Evolutionary conservation across 64 coral and sea anemone genomes (phyloP), one percentile per base, ranked within the genome.

Genomic region (Trachythela sp.): DNA sequence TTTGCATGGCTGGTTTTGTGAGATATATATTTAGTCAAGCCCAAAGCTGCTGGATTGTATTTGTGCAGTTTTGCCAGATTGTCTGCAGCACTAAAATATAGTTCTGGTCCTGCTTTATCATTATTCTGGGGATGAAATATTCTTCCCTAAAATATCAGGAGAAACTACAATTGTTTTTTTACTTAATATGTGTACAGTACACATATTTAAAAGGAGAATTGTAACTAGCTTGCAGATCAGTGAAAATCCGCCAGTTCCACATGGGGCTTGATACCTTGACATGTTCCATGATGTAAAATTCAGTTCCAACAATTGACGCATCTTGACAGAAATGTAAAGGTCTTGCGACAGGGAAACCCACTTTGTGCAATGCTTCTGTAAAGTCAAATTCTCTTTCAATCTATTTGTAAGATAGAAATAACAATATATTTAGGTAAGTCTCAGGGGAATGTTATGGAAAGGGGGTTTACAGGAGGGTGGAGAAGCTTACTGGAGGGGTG

Each of bases 221-320:
- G n/a, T n/a, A n/a, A n/a, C n/a, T n/a, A n/a, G n/a, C n/a, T n/a
- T n/a, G n/a, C n/a, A n/a, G n/a, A n/a, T n/a, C n/a, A n/a, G n/a
- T n/a, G n/a, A n/a, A 86, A 26, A 27, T 72, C 4, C 68, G 34
- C 4, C 34, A 30, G n/a, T n/a, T n/a, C n/a, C n/a, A 72, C 68
- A 72, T 30, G 68, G 8, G 15, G n/a, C 68, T 36, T 72, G 4
- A 30, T 90, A 97, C 95, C 80, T 90, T 77, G 13, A 97, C 86
- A 84, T 91, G 93, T 39, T 97, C 92, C 95, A 97, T 97, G 10
- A 97, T 71, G 49, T 97, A 97, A 86, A 97, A 97, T 41, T 97
- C 88, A 15, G 95, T 97, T 36, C 95, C 95, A 83, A 97, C 92
- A 40, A 97, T 80, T 54, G 85, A 88, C 36, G 58, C 54, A 91